Evolutionary conservation across 2,888 invertebrate genomes (phyloP).

Genomic region (Parnassius apollo): DNA sequence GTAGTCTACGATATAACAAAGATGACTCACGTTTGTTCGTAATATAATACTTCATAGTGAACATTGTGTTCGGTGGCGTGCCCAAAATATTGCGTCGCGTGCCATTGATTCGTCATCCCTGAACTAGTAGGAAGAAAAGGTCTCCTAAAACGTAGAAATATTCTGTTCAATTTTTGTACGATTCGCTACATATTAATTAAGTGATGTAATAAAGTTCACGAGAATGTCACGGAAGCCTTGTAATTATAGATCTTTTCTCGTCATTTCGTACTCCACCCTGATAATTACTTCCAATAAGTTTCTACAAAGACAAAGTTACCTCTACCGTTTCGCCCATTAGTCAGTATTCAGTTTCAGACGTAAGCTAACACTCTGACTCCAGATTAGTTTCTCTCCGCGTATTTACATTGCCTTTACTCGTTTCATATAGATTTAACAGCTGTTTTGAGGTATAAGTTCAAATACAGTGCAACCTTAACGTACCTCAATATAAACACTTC

Average conservation of each 20-base stretch:
- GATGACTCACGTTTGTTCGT: too few species aligned
- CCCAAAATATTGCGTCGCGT: too few species aligned
- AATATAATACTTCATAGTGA: too few species aligned
- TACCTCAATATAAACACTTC: too few species aligned
- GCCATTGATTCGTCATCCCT: too few species aligned
- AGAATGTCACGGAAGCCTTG: slow-evolving; percentile 3
- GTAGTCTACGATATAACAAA: too few species aligned
- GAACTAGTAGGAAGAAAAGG: too few species aligned
- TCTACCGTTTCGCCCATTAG: slow-evolving; percentile 16
- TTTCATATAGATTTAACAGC: background rate
- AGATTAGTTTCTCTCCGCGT: slow-evolving; percentile 6
- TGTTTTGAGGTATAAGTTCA: background rate
- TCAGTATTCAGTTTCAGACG: slow-evolving; percentile 17
- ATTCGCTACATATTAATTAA: slow-evolving; percentile 5
- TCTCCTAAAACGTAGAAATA: too few species aligned
- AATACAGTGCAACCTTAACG: background rate
- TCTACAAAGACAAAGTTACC: slow-evolving; percentile 22
- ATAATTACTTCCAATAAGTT: slow-evolving; percentile 18
- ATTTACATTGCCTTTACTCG: background rate
- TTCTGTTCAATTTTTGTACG: too few species aligned
- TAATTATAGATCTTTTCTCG: slow-evolving; percentile 14
- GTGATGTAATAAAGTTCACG: slow-evolving; percentile 9
- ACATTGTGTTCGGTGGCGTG: too few species aligned
- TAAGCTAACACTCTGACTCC: slow-evolving; percentile 10
- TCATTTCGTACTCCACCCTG: slow-evolving; percentile 10